Percentiles rank a stretch among this genome's conserved stretches.
Evolutionary conservation across 2,113 vertebrate genomes (phyloP).

Genomic region (Indri indri): DNA sequence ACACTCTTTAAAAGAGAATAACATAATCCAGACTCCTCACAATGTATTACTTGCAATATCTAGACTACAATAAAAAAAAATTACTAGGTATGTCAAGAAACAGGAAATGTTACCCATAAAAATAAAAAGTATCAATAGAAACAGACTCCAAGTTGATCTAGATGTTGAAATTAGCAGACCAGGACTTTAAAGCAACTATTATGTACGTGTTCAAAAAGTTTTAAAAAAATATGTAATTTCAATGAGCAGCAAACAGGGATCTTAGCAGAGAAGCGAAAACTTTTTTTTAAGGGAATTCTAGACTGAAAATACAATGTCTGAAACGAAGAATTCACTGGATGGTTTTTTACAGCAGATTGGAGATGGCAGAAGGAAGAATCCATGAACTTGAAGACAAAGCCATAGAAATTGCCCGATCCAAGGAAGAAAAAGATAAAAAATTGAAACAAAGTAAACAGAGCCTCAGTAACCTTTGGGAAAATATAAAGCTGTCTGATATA

Average conservation of each 20-base stretch:
- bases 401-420: not conserved
- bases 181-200: not conserved
- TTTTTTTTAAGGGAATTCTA: not conserved
- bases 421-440: not conserved
- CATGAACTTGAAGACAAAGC: not conserved
- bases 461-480: not conserved
- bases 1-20: not conserved
- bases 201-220: not conserved
- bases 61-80: not conserved
- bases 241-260: not conserved
- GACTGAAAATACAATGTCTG: not conserved
- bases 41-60: not conserved
- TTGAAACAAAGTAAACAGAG: not conserved
- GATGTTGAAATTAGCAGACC: not conserved
- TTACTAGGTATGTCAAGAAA: not conserved
- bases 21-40: not conserved
- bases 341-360: slow-evolving; percentile 23
- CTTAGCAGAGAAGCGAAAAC: not conserved
- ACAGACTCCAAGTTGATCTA: not conserved
- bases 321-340: slow-evolving; percentile 21
- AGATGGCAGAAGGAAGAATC: not conserved
- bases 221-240: not conserved
- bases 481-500: not conserved
- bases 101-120: not conserved
- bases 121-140: not conserved